Percentiles rank a stretch among this genome's conserved stretches.
Conservation (phyloP, 1,140 invertebrate genomes). For the Acromyrmex charruanus region DNA sequence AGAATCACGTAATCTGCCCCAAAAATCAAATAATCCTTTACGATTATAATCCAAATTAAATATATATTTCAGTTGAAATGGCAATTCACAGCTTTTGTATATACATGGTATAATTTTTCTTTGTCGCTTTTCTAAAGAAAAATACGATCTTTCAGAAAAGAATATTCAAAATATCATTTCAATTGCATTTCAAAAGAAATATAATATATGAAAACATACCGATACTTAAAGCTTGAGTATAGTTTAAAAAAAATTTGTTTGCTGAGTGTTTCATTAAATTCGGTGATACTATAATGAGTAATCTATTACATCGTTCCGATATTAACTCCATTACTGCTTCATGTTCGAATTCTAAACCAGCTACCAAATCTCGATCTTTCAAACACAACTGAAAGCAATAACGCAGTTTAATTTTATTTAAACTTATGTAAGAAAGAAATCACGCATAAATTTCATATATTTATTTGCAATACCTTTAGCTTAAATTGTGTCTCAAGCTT, state of each 20-base stretch:
- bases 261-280: slow-evolving; percentile 90
- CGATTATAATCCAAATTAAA: slow-evolving; percentile 87
- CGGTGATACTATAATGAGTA: slow-evolving; percentile 91
- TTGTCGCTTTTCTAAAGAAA: slow-evolving; percentile 84
- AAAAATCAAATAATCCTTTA: slow-evolving; percentile 88
- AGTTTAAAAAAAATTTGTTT: slow-evolving; percentile 91
- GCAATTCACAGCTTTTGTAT: slow-evolving; percentile 88
- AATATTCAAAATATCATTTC: slow-evolving; percentile 9
- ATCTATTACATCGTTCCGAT: slow-evolving; percentile 90
- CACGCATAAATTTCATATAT: background rate
- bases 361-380: slow-evolving; percentile 90
- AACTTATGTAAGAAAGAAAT: background rate
- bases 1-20: slow-evolving; percentile 88
- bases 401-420: background rate
- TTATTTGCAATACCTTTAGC: slow-evolving; percentile 87
- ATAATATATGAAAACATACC: slow-evolving; percentile 84
- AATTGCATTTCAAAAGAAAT: slow-evolving; percentile 1
- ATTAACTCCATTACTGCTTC: slow-evolving; percentile 91
- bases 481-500: slow-evolving; percentile 88
- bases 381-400: slow-evolving; percentile 88
- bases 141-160: background rate
- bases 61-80: slow-evolving; percentile 87
- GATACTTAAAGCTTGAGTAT: slow-evolving; percentile 91
- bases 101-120: slow-evolving; percentile 90
- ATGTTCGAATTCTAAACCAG: slow-evolving; percentile 89